Conservation (phyloP, 2,888 invertebrate genomes). For the Drosophila picticornis region DNA sequence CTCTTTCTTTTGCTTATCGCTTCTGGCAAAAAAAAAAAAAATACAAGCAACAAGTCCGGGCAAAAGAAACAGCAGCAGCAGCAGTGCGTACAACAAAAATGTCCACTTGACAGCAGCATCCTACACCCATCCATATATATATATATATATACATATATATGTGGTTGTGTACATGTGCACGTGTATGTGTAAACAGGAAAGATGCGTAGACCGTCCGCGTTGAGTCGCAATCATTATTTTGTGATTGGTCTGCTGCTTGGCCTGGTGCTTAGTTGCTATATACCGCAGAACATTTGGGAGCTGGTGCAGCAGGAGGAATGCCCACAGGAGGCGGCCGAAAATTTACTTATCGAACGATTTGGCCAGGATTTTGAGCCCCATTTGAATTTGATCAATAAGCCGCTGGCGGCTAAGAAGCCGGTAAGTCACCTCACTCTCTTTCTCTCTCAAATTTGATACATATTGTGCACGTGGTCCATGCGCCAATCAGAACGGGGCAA, state of each 20-base stretch:
- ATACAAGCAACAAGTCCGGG: constrained; percentile 21
- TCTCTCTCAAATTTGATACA: background rate
- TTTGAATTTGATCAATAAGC: constrained; percentile 85
- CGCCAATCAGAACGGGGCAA: constrained; percentile 39
- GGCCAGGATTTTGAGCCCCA: constrained; percentile 85
- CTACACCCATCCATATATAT: constrained; percentile 7
- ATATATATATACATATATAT: constrained; percentile 7
- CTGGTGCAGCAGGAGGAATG: constrained; percentile 85
- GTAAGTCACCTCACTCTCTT: constrained; percentile 69
- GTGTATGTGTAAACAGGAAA: constrained; percentile 39
- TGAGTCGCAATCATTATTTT: constrained; percentile 85
- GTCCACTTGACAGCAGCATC: constrained; percentile 63
- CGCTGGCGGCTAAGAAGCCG: constrained; percentile 85
- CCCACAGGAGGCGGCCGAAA: constrained; percentile 84
- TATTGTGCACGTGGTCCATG: constrained; percentile 46
- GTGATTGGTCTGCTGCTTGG: constrained; percentile 84
- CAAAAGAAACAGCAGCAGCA: constrained; percentile 7
- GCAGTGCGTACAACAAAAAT: constrained; percentile 47
- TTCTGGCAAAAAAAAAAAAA: constrained; percentile 27
- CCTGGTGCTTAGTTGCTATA: constrained; percentile 83
- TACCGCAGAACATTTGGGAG: constrained; percentile 84
- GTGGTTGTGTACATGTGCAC: constrained; percentile 20
- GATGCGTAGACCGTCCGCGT: constrained; percentile 83
- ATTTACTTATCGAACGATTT: constrained; percentile 84
- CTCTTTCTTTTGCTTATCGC: constrained; percentile 29